Conservation (phyloP, 1,140 invertebrate species). For the Brachionus asplanchnoidis region DNA sequence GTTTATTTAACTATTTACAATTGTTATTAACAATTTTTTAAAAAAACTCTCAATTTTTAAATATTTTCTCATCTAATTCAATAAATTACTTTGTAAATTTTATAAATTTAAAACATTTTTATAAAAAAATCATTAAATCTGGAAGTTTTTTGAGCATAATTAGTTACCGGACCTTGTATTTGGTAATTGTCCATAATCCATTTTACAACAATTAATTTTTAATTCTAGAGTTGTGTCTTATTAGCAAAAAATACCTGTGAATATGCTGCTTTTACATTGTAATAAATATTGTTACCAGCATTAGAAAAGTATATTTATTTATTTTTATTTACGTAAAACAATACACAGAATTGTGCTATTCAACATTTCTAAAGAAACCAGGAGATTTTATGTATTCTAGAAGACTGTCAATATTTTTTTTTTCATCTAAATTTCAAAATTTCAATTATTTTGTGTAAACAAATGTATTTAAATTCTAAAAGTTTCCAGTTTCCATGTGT, state of each 20-base stretch:
- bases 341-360: background rate
- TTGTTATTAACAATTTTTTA: no score
- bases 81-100: no score
- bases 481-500: background rate
- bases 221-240: background rate
- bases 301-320: background rate
- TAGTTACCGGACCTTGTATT: no score
- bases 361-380: background rate
- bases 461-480: background rate
- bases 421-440: background rate
- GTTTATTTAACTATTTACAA: no score
- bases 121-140: no score
- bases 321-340: background rate
- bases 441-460: background rate
- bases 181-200: background rate
- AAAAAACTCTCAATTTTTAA: no score
- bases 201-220: background rate
- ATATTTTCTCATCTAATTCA: no score
- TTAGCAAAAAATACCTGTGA: background rate
- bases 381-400: background rate
- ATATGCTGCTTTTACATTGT: background rate
- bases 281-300: background rate
- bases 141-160: no score
- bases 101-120: no score
- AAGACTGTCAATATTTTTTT: background rate